Evolutionary conservation across 2,113 vertebrate species (phyloP).

Genomic region (Sitta europaea): DNA sequence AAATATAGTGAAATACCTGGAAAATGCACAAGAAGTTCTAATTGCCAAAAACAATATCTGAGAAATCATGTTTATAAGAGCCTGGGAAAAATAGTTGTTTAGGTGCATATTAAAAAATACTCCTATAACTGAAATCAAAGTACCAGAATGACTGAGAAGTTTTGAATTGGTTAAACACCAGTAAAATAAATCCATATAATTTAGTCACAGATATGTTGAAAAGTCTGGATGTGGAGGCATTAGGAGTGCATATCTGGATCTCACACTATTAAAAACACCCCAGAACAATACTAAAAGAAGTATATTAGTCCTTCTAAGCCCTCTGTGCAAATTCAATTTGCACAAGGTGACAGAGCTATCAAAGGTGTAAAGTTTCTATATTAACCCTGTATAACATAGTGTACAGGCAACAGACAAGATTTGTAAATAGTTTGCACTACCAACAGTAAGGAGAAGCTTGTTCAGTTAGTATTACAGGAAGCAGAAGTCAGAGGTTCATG

Average conservation of each 20-base stretch:
- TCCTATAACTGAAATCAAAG: neutral
- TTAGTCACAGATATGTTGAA: neutral
- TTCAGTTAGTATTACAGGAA: neutral
- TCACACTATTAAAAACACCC: rapidly evolving
- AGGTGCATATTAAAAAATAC: neutral
- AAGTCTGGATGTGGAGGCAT: neutral
- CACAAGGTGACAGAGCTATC: neutral
- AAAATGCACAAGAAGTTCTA: neutral
- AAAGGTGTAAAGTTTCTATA: neutral
- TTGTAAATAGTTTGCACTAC: neutral
- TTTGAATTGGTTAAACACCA: neutral
- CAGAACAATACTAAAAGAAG: neutral
- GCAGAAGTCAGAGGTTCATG: neutral
- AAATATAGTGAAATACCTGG: neutral
- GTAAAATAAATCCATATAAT: neutral
- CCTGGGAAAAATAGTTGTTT: neutral
- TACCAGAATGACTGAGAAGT: neutral
- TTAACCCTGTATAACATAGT: neutral
- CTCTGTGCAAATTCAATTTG: neutral
- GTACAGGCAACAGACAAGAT: neutral
- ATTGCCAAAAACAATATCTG: neutral
- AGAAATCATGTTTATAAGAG: neutral
- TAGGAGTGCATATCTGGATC: neutral
- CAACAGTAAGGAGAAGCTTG: neutral
- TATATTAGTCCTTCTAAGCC: neutral